These are phyloP conservation scores for Podarcis raffonei DNA, from an alignment of 2,113 vertebrate genomes.

Conservation along the genomic window DNA sequence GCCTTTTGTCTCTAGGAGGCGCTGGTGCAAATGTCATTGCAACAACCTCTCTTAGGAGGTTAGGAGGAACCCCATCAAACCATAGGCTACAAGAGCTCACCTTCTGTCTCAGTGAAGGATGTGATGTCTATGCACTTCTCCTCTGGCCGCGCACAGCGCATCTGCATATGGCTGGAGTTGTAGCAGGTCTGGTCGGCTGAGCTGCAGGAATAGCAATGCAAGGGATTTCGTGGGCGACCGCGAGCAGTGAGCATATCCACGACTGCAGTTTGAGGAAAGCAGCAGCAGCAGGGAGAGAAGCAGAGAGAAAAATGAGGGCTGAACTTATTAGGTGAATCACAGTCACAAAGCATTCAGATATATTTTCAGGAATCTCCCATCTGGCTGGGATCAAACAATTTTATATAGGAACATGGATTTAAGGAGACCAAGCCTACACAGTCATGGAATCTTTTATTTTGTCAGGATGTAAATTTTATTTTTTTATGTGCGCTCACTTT, in stretches of 20 bases:
- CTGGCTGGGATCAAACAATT: no score
- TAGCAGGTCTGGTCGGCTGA: background rate
- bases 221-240: background rate
- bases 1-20: background rate
- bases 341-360: no score
- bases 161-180: background rate
- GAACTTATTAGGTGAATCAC: no score
- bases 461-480: no score
- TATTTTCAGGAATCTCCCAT: no score
- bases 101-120: background rate
- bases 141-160: background rate
- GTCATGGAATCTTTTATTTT: no score
- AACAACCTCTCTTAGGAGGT: background rate
- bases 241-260: background rate
- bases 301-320: accelerated
- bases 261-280: background rate
- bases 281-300: accelerated
- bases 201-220: background rate
- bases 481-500: no score
- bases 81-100: background rate
- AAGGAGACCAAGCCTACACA: no score
- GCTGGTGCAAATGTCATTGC: constrained; percentile 35
- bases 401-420: no score
- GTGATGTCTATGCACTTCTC: constrained; percentile 25
- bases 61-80: background rate